Evolutionary conservation across 1,140 invertebrate genomes (phyloP), one percentile per base, ranked within the genome.

Genomic region (Mylabris phalerata): DNA sequence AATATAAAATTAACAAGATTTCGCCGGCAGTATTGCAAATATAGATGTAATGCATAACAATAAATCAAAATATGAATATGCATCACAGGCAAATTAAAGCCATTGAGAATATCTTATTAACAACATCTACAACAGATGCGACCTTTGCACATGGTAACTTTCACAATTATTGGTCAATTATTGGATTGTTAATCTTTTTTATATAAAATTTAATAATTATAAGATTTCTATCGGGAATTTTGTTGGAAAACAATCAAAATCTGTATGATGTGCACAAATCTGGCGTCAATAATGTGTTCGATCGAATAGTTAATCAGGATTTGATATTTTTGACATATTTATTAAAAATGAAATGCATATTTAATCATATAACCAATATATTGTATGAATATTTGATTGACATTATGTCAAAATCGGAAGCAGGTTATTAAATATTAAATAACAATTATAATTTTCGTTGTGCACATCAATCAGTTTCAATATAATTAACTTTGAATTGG

Each of bases 391-490:
- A 59, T 49, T 38, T 67, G 65, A 67, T 64, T 67, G 65, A 67
- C 62, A 45, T 61, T 49, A 64, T 57, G 65, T 64, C 60, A 62
- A 60, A 64, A 55, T 64, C 48, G 62, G 55, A 67, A 54, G 19
- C 25, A 45, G 51, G 42, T 64, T 67, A 67, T 67, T 67, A 62
- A 67, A 67, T 67, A 67, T 67, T 64, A 62, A 67, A 67, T 64
- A 66, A 66, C 60, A 66, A 66, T 67, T 67, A 67, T 62, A 67
- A 67, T 67, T 67, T 67, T 67, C 65, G 64, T 67, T 59, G 55
- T 57, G 63, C 50, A 64, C 62, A 67, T 67, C 65, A 67, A 67
- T 67, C 65, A 67, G 59, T 32, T 32, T 45, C 57, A 44, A 41
- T 61, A 59, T 65, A 65, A 67, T 65, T 67, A 67, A 67, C 63